Base-by-base conservation (phyloP, 2,113 vertebrate genomes). In the Origma solitaria region DNA sequence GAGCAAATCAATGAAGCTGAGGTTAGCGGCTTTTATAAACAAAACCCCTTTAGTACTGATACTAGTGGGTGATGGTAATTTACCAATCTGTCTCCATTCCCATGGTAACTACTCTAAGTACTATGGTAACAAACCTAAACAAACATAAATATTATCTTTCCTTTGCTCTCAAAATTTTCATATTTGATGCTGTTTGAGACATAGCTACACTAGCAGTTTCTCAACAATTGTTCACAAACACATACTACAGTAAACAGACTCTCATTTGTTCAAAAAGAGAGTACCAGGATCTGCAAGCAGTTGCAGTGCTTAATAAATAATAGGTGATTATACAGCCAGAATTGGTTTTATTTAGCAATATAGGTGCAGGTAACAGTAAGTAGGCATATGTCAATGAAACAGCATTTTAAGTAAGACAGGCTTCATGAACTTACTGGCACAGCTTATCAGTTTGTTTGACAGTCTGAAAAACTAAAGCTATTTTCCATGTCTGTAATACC, bases 71-170 rank as follows among this genome's bases (percentile, higher is more conserved):
- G 78, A 84, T 65, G 18, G 15, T 72, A 93, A 90, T 19, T 86
- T 78, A 88, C 56, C 31, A 56, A 50, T 90, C 72, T 93, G 88
- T 95, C 93, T 93, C 61, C 69, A 88, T 95, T 88, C 65, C 86
- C 88, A 86, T 84, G 78, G 93, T 82, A 94, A 96, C 92, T 84
- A 81, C 42, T 65, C 38, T 51, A 82, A 82, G 69, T 60, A 90
- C 93, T 91, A 86, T 88, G 60, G 93, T 62, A 93, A 94, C 93
- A 92, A 92, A 90, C 21, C 40, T 83, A 96, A 95, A 88, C 62
- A 97, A 93, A 93, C 51, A 77, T 58, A 92, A 94, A 86, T 75
- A 93, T 73, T 88, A 64, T 65, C 49, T 78, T 80, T 57, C 18
- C 40, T 51, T 54, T 93, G 51, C 80, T 92, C 49, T 76, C 60